Conservation (phyloP, 2,797 vertebrate species). For the Okamejei kenojei region DNA sequence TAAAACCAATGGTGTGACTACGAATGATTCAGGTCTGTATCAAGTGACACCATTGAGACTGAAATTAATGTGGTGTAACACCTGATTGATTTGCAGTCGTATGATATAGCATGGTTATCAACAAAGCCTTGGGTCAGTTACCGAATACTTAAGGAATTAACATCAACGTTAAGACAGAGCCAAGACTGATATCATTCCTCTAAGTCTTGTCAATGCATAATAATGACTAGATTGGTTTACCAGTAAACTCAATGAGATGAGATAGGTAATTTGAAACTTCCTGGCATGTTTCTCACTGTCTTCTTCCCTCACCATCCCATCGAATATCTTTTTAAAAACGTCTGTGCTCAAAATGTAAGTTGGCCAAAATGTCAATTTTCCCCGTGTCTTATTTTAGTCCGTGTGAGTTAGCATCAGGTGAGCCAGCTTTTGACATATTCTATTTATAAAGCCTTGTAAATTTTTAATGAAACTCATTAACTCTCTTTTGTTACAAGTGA, state of each 20-base stretch:
- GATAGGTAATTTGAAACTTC: slow-evolving; percentile 38
- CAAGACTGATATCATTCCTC: slow-evolving; percentile 42
- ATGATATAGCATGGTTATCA: slow-evolving; percentile 39
- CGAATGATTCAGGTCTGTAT: slow-evolving; percentile 18
- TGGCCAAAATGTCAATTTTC: background rate
- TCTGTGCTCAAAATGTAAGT: background rate
- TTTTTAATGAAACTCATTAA: slow-evolving; percentile 32
- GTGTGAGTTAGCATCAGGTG: background rate
- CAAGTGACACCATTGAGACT: slow-evolving; percentile 7
- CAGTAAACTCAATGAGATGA: slow-evolving; percentile 36
- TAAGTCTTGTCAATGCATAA: slow-evolving; percentile 42
- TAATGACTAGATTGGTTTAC: slow-evolving; percentile 45
- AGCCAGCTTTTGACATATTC: slow-evolving; percentile 5
- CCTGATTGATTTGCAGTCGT: slow-evolving; percentile 34
- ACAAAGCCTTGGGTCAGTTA: slow-evolving; percentile 39
- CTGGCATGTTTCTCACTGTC: slow-evolving; percentile 1
- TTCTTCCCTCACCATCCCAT: background rate
- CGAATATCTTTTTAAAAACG: background rate
- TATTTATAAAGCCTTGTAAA: slow-evolving; percentile 27
- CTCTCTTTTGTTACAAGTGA: slow-evolving; percentile 26
- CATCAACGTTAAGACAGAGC: slow-evolving; percentile 35
- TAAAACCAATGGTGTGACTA: slow-evolving; percentile 22
- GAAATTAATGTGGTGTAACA: slow-evolving; percentile 39
- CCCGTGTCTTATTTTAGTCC: background rate
- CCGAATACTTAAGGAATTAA: slow-evolving; percentile 40